Base-by-base conservation (phyloP, 2,888 invertebrate genomes). In the Sicus ferrugineus region DNA sequence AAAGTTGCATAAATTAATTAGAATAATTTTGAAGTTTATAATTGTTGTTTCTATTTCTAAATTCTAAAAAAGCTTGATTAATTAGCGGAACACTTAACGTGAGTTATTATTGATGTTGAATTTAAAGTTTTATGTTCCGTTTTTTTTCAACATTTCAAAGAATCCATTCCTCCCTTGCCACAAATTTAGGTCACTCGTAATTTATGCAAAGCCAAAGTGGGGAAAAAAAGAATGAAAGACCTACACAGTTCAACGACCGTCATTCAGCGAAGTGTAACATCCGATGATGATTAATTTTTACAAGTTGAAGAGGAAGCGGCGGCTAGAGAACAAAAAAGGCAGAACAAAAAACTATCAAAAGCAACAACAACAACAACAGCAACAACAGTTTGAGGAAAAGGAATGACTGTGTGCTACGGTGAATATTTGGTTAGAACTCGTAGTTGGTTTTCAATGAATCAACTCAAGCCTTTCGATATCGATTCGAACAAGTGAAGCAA, bases 391-490 rank as follows among this genome's bases (percentile, higher is more conserved):
- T 1, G 50, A 52, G 23, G 19, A 11, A 52, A 14, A 54, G 26
- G 23, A 28, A 52, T 21, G 5, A 21, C 21, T 50, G 19, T 4
- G 4, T 42, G 42, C 2, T 42, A n/a, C 2, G 14, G 42, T 42
- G 42, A 42, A 42, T 42, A 42, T 9, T 4, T 42, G n/a, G 28
- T 28, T 34, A 34, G 34, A 34, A 19, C 4, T 16, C 34, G 0
- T 59, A 19, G 19, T 46, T 62, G 16, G 28, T 26, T 30, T 46
- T 46, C 62, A 46, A 62, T 62, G 28, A 61, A 61, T 11, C n/a
- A 30, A 62, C 48, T 62, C 46, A 62, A 62, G 46, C 34, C 48
- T 48, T 62, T 62, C 62, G 48, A 62, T 62, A 26, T 59, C 34
- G 59, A 59, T 31, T 7, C 59, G 21, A 23, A 11, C 34, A 59